Conservation (phyloP, 2,888 invertebrate species). For the Dione juno region DNA sequence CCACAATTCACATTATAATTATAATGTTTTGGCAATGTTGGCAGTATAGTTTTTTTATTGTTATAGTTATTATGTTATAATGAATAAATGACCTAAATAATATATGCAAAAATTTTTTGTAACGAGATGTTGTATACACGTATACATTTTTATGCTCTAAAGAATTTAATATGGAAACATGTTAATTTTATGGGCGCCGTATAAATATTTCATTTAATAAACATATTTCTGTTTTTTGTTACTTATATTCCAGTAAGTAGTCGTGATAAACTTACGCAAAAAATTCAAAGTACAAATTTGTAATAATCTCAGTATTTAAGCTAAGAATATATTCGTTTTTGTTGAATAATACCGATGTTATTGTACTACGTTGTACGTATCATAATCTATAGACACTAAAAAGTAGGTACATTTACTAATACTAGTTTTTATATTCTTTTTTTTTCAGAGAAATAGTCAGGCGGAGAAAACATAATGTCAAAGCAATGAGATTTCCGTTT, state of each 20-base stretch:
- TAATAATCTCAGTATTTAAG: not conserved
- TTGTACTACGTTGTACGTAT: too few relatives aligned
- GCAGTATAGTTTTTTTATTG: too few relatives aligned
- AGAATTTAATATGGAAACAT: not conserved
- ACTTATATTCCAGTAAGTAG: not conserved
- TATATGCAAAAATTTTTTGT: not conserved
- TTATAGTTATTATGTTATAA: not conserved
- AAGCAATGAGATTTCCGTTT: too few relatives aligned
- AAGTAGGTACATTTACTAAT: too few relatives aligned
- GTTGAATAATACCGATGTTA: too few relatives aligned
- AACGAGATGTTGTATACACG: not conserved
- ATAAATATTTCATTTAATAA: slow-evolving; percentile 22
- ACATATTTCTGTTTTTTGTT: slow-evolving; percentile 1
- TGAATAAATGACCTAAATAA: slow-evolving; percentile 2
- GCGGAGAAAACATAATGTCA: too few relatives aligned
- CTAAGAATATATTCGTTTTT: not conserved
- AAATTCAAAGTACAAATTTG: not conserved
- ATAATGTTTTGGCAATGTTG: too few relatives aligned
- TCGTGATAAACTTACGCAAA: not conserved
- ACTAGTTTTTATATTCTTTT: too few relatives aligned
- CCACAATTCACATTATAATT: too few relatives aligned
- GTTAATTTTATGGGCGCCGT: slow-evolving; percentile 17
- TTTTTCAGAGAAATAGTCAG: too few relatives aligned
- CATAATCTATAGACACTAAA: too few relatives aligned
- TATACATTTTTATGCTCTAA: slow-evolving; percentile 13